Evolutionary conservation across 2,888 invertebrate species (phyloP), one percentile per base, ranked within the genome.

Genomic region (Mystacides longicornis): DNA sequence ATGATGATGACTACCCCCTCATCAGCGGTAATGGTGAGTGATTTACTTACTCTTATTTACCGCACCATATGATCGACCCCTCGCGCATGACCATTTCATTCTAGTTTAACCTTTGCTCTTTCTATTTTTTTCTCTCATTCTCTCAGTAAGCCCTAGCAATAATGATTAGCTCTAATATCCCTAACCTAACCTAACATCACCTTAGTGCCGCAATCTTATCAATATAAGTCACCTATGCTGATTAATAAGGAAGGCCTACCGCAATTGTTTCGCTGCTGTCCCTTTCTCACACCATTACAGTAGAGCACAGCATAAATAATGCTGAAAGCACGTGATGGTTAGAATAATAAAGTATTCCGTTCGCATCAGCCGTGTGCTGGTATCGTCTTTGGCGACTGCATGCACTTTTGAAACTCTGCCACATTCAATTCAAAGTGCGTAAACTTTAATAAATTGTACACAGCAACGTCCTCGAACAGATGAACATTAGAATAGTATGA

Each of bases 1-100:
- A 89, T 73, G 86, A 86, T 78, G 85, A 86, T 74, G 85, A 86
- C 75, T 86, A 83, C 77, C 86, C 86, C 67, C 79, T 86, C 65
- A 83, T 86, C 71, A 86, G 85, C 80, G 86, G 86, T 80, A 82
- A 86, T 74, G 82, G 82, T 82, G 74, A 77, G 78, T 77, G 64
- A 69, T 23, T 23, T 33, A 37, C 52, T 31, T 37, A 14, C 37
- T 37, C 37, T 42, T 52, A 45, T 37, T 49, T 54, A 53, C 55
- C 54, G 57, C 54, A 62, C 55, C 57, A 57, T 50, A 48, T 54
- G 54, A 54, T 51, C 52, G 49, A 45, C 43, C 51, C 45, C 48
- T 50, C 53, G 51, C 47, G 31, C 46, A 23, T 49, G 45, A 42
- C 51, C 53, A 20, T 20, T 22, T 18, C 49, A 43, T 48, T 21